A percentile compares a stretch with the other conserved stretches of the same genome.
These are phyloP conservation scores for Prunella himalayana DNA, from an alignment of 2,113 vertebrate genomes.

Conservation along the genomic window DNA sequence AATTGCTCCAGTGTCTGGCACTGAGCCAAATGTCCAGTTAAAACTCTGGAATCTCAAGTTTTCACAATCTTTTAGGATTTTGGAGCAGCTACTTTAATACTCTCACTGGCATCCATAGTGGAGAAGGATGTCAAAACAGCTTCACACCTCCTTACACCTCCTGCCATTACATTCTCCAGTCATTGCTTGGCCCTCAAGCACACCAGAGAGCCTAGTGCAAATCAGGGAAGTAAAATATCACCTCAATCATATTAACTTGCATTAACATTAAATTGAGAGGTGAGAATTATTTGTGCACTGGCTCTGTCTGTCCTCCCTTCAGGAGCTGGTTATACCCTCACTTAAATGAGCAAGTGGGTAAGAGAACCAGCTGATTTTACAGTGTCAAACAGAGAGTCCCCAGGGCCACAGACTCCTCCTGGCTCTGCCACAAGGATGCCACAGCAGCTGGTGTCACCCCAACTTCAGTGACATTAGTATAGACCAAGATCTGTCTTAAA, in stretches of 20 bases:
- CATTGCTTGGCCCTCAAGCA: background rate
- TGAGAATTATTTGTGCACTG: background rate
- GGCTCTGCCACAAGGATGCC: background rate
- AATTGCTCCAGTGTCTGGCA: background rate
- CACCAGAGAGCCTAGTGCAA: background rate
- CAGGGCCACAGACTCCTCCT: background rate
- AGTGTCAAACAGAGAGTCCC: accelerated
- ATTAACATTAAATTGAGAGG: background rate
- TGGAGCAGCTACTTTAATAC: background rate
- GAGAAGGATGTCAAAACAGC: background rate
- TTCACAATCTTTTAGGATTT: background rate
- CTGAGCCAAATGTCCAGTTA: background rate
- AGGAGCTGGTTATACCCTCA: background rate
- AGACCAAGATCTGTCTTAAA: background rate
- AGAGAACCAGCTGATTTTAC: background rate
- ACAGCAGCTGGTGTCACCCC: background rate
- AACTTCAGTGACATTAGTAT: background rate
- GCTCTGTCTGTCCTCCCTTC: background rate
- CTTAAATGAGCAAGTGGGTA: background rate
- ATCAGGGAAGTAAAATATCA: background rate
- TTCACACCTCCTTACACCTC: background rate
- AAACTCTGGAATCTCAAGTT: background rate
- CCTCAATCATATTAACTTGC: background rate
- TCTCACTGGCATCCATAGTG: background rate
- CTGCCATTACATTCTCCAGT: background rate